Evolutionary conservation across 2,113 vertebrate genomes (phyloP), one percentile per base, ranked within the genome.

Genomic region (Amblyopsis rosae): DNA sequence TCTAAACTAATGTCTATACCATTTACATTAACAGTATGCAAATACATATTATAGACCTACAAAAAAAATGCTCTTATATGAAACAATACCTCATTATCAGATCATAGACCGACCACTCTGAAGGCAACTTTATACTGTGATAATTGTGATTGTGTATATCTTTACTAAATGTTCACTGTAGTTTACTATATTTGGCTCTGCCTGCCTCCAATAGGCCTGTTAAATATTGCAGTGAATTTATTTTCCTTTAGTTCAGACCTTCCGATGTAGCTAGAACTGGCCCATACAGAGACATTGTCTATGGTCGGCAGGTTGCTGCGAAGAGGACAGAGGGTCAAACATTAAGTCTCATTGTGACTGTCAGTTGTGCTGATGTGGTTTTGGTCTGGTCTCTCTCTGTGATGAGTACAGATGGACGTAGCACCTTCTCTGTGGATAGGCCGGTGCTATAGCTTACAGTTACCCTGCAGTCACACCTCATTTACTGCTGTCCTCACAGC

Each of bases 291-390:
- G 35, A 41, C 35, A 8, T 41, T 26, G 26, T 26, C 26, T 26
- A 26, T 26, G 26, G 26, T 26, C 2, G 26, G 6, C 35, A 6
- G 35, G 35, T 41, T 8, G 5, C 4, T 8, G 35, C 26, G 76
- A 82, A 53, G 62, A 54, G 74, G 66, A 77, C 67, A 84, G 81
- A 78, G 86, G 73, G 35, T 41, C 35, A 41, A 41, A 41, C 63
- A 86, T 90, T 87, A 89, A 90, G 82, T 85, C 82, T 87, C 83
- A 82, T 91, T 75, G 77, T 73, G 76, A 73, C 67, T 78, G 81
- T 87, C 85, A 86, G 82, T 82, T 89, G 82, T 89, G 89, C 88
- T 90, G 89, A 90, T 91, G 84, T 81, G 80, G 80, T 83, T 70
- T 75, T 73, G 73, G 88, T 88, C 82, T 77, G 75, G 73, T 7